Conservation (phyloP, 2,113 vertebrate species). For the Calonectris borealis region DNA sequence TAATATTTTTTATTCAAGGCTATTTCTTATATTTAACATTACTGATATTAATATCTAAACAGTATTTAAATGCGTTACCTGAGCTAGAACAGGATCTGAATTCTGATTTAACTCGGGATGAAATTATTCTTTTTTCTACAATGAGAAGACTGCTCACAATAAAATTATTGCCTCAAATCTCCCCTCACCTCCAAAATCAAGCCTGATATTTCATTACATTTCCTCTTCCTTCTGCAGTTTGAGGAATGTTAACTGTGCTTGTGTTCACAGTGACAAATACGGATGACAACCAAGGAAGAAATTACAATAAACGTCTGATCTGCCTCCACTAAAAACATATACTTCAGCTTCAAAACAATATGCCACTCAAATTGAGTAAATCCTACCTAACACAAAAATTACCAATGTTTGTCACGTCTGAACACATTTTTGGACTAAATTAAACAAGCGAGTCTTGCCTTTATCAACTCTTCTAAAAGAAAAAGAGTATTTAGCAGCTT, state of each 20-base stretch:
- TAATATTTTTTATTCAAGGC: not conserved
- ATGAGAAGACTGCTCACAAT: not conserved
- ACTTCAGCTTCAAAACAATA: slow-evolving; percentile 24
- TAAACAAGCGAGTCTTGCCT: not conserved
- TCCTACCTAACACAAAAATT: slow-evolving; percentile 10
- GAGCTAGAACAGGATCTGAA: not conserved
- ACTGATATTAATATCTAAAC: not conserved
- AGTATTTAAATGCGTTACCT: not conserved
- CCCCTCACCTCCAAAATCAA: not conserved
- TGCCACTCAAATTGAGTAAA: slow-evolving; percentile 21
- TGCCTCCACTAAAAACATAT: slow-evolving; percentile 21
- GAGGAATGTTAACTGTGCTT: not conserved
- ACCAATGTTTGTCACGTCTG: not conserved
- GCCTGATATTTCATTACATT: not conserved
- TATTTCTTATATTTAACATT: not conserved
- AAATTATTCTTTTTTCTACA: not conserved
- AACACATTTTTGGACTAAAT: slow-evolving; percentile 27
- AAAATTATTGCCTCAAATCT: not conserved
- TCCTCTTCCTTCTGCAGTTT: not conserved
- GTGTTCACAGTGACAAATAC: not conserved
- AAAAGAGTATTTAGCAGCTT: not conserved
- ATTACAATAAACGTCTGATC: not conserved
- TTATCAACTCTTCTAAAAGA: not conserved
- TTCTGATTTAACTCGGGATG: not conserved
- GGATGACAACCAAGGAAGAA: not conserved